These are phyloP conservation scores for Agriopis aurantiaria DNA, from an alignment of 2,888 invertebrate genomes.

Conservation along the genomic window DNA sequence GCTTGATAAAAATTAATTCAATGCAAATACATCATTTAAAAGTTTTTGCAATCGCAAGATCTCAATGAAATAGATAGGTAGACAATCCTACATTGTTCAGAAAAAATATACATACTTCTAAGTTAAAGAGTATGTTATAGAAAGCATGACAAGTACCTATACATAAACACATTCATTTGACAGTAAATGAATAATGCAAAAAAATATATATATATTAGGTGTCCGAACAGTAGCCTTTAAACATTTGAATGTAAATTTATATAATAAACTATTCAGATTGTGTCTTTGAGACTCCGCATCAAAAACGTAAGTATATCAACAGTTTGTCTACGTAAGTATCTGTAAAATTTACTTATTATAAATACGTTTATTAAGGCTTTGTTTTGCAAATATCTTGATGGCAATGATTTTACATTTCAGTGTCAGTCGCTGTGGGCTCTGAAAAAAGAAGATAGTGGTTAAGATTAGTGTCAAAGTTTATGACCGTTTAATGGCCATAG, in stretches of 20 bases:
- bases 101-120: not conserved
- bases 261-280: slow-evolving; percentile 39
- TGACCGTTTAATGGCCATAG: slow-evolving; percentile 75
- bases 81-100: not conserved
- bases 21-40: too few relatives aligned
- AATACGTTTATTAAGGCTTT: slow-evolving; percentile 46
- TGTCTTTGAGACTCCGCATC: slow-evolving; percentile 47
- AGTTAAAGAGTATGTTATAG: not conserved
- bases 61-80: too few relatives aligned
- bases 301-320: slow-evolving; percentile 55
- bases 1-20: too few relatives aligned
- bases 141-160: not conserved
- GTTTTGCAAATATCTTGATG: slow-evolving; percentile 47
- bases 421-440: slow-evolving; percentile 41
- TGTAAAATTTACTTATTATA: slow-evolving; percentile 59
- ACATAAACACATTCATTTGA: not conserved
- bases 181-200: not conserved
- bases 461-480: slow-evolving; percentile 67
- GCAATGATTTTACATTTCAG: slow-evolving; percentile 67
- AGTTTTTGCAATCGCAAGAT: too few relatives aligned
- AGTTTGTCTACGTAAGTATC: slow-evolving; percentile 66
- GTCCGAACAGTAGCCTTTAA: not conserved
- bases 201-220: not conserved
- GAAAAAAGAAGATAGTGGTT: slow-evolving; percentile 60
- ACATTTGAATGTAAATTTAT: slow-evolving; percentile 1